Conservation (phyloP, 1,140 invertebrate genomes). For the Drosophila carrolli region DNA sequence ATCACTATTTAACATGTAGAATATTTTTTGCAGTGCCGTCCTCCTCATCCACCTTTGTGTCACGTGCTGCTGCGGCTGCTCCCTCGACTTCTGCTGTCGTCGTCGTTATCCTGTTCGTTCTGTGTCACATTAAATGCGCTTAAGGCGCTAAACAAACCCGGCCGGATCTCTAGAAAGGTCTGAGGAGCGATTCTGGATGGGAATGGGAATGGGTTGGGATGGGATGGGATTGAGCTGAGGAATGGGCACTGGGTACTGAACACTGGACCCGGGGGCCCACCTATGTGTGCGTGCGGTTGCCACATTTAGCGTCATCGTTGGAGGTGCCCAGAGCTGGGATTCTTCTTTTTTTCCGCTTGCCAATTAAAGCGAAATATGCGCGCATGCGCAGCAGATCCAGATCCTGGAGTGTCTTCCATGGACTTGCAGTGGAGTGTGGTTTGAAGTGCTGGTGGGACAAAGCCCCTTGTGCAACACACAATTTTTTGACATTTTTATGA, state of each 20-base stretch:
- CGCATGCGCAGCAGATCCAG: conserved; percentile 64
- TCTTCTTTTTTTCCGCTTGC: conserved; percentile 53
- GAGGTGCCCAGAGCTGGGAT: conserved; percentile 54
- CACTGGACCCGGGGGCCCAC: conserved; percentile 48
- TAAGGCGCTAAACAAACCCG: conserved; percentile 81
- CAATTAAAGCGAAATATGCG: conserved; percentile 82
- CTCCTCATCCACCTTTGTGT: conserved; percentile 58
- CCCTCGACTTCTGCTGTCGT: conserved; percentile 52
- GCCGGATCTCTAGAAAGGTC: conserved; percentile 20
- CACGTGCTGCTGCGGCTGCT: conserved; percentile 65
- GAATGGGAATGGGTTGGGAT: not conserved
- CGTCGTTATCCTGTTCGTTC: conserved; percentile 83
- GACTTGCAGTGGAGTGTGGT: conserved; percentile 3
- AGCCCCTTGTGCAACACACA: conserved; percentile 62
- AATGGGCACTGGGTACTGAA: not conserved
- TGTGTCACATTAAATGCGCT: conserved; percentile 83
- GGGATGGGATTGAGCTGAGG: not conserved
- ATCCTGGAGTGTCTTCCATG: conserved; percentile 34
- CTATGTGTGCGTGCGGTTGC: conserved; percentile 72
- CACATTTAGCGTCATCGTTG: conserved; percentile 81
- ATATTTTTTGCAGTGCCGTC: conserved; percentile 9
- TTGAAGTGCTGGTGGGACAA: conserved; percentile 48
- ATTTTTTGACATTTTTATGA: conserved; percentile 85
- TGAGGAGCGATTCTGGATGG: not conserved
- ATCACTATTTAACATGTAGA: too few species aligned